Evolutionary conservation across 2,113 vertebrate genomes (phyloP), one percentile per base, ranked within the genome.

Genomic region (Phodopus roborovskii): DNA sequence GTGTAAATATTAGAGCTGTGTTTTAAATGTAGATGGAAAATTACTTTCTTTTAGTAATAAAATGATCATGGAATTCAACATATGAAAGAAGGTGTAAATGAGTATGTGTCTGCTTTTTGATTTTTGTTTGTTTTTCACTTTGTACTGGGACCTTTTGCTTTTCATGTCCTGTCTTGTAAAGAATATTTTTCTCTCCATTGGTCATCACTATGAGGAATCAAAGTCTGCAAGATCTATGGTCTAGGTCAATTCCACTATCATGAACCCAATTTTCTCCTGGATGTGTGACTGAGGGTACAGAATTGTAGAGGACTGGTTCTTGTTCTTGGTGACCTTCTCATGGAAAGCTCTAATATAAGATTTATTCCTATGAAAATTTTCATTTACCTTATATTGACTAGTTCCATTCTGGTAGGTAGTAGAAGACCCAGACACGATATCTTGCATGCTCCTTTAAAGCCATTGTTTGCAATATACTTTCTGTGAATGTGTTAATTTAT

Each of bases 1-100:
- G 16, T 78, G 16, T 92, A 96, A 96, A 95, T 91, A 92, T 62
- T 92, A 88, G 39, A 90, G n/a, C 68, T 16, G 8, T 26, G 86
- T 81, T 96, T 45, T 42, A 88, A 64, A 45, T 24, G 42, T 90
- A 53, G 42, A 60, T 50, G n/a, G 11, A 45, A 5, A 7, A 24
- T 94, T 7, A 30, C 24, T 30, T 39, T 73, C 86, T 95, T 79
- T 39, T 75, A 89, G 50, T 81, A 93, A 90, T 11, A 70, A 91
- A 83, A 58, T 70, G 16, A 20, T 90, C n/a, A 64, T 3, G 1
- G 9, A 83, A 58, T 79, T 83, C 15, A 64, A 5, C 48, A 60
- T 89, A 66, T 12, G 62, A 62, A 62, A 53, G 20, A 68, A 66
- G 22, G 10, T 58, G 2, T 73, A 36, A 53, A 22, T 33, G 9